Percentiles rank a stretch among this genome's conserved stretches.
phyloP scores from a whole-genome alignment of 2,888 invertebrate species.

The Dyspetes luteomarginatus region DNA sequence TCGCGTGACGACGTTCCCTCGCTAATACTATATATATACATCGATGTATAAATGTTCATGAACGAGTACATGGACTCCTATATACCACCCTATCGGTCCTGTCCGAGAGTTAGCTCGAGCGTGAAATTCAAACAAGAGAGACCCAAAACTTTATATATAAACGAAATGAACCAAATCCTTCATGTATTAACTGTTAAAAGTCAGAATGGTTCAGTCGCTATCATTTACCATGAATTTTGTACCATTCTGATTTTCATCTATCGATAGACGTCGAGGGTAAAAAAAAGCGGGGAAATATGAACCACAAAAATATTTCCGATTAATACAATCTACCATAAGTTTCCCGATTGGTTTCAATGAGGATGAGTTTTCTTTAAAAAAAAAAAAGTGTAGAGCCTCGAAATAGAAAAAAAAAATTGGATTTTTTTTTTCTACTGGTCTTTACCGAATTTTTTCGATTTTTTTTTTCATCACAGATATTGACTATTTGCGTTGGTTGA shows the following conservation, averaged over 20 bases:
- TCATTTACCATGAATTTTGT: constrained; percentile 6
- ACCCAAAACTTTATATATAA: constrained; percentile 12
- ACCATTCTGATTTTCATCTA: constrained; percentile 1
- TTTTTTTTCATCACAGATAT: no score
- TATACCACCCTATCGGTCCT: constrained; percentile 33
- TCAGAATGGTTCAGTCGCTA: background rate
- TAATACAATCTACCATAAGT: no score
- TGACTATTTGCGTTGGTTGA: no score
- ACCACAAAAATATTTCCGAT: no score
- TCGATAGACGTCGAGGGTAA: background rate
- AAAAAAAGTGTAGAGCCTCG: no score
- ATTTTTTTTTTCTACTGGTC: no score
- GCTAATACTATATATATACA: constrained; percentile 24
- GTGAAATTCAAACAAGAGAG: constrained; percentile 59
- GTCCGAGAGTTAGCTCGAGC: constrained; percentile 53
- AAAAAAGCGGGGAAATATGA: no score
- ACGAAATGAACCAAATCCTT: background rate
- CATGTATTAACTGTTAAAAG: constrained; percentile 29
- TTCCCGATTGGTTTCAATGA: no score
- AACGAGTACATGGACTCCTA: constrained; percentile 36
- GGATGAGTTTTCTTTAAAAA: no score
- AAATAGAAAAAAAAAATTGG: no score
- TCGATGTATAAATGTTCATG: constrained; percentile 24
- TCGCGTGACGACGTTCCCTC: constrained; percentile 46
- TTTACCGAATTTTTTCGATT: no score